These are phyloP conservation scores for Gobio occitaniae DNA, from an alignment of 2,797 vertebrate genomes.

Conservation along the genomic window DNA sequence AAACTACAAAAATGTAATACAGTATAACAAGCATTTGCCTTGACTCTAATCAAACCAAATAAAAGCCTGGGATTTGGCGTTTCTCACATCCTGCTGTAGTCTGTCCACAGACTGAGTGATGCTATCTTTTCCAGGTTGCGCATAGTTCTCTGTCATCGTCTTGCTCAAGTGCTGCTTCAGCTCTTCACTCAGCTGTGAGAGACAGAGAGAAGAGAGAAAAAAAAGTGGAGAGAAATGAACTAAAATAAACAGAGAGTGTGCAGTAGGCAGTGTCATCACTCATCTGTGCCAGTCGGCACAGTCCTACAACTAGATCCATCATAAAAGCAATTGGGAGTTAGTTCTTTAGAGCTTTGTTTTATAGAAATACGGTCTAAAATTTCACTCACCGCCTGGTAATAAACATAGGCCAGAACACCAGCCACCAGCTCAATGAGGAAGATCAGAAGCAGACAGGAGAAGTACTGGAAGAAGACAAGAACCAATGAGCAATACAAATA, in stretches of 20 bases:
- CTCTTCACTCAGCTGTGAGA: constrained; percentile 83
- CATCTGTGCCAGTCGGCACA: background rate
- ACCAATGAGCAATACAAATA: background rate
- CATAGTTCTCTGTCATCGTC: constrained; percentile 84
- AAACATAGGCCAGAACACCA: constrained; percentile 87
- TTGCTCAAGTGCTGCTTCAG: constrained; percentile 84
- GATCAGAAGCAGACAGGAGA: constrained; percentile 83
- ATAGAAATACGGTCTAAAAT: background rate
- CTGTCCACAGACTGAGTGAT: constrained; percentile 84
- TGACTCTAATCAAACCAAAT: background rate
- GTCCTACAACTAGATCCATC: constrained; percentile 16
- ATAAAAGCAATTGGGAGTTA: constrained; percentile 2
- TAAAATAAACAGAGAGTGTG: background rate
- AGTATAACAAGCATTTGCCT: background rate
- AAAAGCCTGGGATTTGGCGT: background rate
- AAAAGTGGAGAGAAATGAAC: background rate
- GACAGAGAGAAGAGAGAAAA: background rate
- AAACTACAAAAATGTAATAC: background rate
- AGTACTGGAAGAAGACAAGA: constrained; percentile 77
- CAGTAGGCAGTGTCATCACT: background rate
- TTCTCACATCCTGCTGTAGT: constrained; percentile 87
- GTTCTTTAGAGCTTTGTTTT: constrained; percentile 12
- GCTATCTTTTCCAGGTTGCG: constrained; percentile 74
- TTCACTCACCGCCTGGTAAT: constrained; percentile 83
- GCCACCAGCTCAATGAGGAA: constrained; percentile 88